These are phyloP conservation scores for Ceratina japonica DNA, from an alignment of 1,140 invertebrate genomes.

Conservation along the genomic window DNA sequence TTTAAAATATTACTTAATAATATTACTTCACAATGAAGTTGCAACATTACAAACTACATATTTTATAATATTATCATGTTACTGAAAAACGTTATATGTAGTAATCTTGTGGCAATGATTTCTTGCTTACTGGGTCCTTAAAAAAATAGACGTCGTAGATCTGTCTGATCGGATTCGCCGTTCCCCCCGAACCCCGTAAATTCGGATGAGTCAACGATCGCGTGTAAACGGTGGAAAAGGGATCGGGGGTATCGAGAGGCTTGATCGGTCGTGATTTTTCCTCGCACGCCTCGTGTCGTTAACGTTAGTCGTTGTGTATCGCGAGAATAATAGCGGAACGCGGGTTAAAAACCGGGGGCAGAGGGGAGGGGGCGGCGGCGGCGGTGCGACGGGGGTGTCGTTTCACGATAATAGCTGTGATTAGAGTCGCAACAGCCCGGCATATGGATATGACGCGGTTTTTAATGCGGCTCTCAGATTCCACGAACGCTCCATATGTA, in stretches of 20 bases:
- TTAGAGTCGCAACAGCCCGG: constrained; percentile 61
- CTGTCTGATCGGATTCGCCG: too few species aligned
- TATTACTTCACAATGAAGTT: too few species aligned
- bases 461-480: constrained; percentile 69
- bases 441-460: constrained; percentile 69
- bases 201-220: not conserved
- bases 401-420: constrained; percentile 60
- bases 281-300: constrained; percentile 40
- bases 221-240: not conserved
- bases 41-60: too few species aligned
- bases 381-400: constrained; percentile 41
- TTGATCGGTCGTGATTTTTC: constrained; percentile 45
- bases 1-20: too few species aligned
- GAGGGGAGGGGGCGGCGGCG: too few species aligned
- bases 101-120: too few species aligned
- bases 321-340: constrained; percentile 38
- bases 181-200: not conserved
- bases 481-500: constrained; percentile 73
- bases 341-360: constrained; percentile 34
- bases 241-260: not conserved
- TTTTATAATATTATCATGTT: too few species aligned
- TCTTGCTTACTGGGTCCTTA: too few species aligned
- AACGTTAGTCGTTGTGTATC: constrained; percentile 30
- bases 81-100: too few species aligned
- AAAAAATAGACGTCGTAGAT: too few species aligned